Evolutionary conservation across 2,888 invertebrate species (phyloP).

Genomic region (Hirudinaria manillensis): DNA sequence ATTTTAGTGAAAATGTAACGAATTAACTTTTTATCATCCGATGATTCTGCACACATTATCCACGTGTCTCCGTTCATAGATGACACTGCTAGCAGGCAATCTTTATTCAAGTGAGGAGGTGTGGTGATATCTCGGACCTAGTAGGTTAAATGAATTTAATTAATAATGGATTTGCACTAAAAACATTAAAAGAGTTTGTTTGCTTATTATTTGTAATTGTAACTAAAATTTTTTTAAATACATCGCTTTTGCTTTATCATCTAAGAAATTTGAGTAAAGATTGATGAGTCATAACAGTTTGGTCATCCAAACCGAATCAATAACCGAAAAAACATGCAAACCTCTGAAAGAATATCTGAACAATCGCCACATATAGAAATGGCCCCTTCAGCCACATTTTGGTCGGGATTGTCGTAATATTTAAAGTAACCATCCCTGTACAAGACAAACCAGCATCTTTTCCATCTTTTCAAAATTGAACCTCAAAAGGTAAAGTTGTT

Average conservation of each 20-base stretch:
- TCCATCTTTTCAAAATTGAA: constrained; percentile 50
- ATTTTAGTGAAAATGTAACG: neutral
- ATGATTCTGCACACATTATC: constrained; percentile 47
- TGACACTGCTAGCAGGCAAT: constrained; percentile 43
- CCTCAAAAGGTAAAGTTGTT: constrained; percentile 40
- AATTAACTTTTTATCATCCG: constrained; percentile 48
- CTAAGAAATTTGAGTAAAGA: too few relatives aligned
- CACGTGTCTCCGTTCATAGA: constrained; percentile 40
- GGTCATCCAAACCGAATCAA: too few relatives aligned
- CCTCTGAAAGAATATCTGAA: constrained; percentile 44
- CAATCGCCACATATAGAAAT: constrained; percentile 46
- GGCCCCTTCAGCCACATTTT: constrained; percentile 47
- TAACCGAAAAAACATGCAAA: constrained; percentile 29
- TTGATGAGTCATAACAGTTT: too few relatives aligned
- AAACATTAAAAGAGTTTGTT: neutral
- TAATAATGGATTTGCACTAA: neutral
- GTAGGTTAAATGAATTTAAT: neutral
- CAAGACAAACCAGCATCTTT: constrained; percentile 52
- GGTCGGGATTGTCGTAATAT: constrained; percentile 49
- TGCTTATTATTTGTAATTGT: too few relatives aligned
- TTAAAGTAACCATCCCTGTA: constrained; percentile 48
- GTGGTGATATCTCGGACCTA: constrained; percentile 39
- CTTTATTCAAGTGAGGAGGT: constrained; percentile 40
- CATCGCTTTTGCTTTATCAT: too few relatives aligned
- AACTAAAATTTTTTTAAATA: too few relatives aligned